Base-by-base conservation (phyloP, 2,888 invertebrate genomes). In the Iselma pallidipennis region DNA sequence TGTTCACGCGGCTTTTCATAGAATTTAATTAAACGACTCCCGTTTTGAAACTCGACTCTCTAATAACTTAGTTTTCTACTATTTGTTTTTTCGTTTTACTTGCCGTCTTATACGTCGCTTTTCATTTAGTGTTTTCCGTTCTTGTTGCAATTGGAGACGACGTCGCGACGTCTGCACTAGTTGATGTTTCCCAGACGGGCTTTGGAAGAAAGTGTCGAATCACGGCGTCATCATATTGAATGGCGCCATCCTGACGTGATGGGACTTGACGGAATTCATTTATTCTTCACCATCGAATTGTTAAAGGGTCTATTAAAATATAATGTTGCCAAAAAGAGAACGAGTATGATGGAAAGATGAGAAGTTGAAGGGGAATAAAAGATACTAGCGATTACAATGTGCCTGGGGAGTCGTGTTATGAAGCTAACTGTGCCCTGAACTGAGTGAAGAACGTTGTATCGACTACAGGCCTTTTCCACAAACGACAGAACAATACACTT, bases 401-500 rank as follows among this genome's bases (percentile, higher is more conserved):
- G 65, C 66, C 65, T 59, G 50, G 70, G 70, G 70, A 68, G 67
- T 67, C 19, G 57, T 71, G 68, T 71, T 70, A 70, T 68, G 69
- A 66, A 67, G 69, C 66, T 61, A 63, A 65, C 58, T 72, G 70
- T 66, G 74, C 73, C 70, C 65, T 57, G 67, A 63, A 69, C 67
- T 76, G 77, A 79, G 78, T 78, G 76, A 77, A 74, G 75, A 78
- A 78, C 76, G 72, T 63, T 78, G 78, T 78, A 74, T 71, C 67
- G 66, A 66, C 63, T 56, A 65, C 64, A 67, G 72, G 68, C 66
- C 68, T 67, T 69, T 67, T 60, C 66, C 74, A 75, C 62, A 78
- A 72, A 71, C 74, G 70, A 80, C 80, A 80, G 79, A 77, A 80
- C 79, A 79, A 80, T 78, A 80, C 79, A 80, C 80, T 80, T 79